Evolutionary conservation across 2,797 vertebrate species (phyloP).

Genomic region (Coracias cyanogaster): DNA sequence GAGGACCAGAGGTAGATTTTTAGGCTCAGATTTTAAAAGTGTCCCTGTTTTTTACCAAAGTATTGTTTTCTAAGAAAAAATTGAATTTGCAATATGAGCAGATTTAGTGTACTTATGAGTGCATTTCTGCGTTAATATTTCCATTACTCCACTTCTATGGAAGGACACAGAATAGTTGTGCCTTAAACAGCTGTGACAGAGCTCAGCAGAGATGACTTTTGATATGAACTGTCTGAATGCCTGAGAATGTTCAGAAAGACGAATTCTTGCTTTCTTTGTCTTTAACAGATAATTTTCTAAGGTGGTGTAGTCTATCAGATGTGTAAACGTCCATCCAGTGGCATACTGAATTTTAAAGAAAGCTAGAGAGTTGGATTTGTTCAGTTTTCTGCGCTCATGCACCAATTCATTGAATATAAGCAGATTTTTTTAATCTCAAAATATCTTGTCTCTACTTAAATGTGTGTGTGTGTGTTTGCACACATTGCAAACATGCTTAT

Average conservation of each 20-base stretch:
- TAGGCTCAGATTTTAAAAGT: neutral
- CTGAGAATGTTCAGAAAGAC: neutral
- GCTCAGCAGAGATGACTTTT: neutral
- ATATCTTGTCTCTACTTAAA: neutral
- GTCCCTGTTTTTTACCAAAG: neutral
- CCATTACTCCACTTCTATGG: neutral
- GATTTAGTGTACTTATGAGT: neutral
- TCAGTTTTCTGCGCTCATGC: neutral
- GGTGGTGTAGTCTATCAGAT: neutral
- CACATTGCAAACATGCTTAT: neutral
- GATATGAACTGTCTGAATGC: neutral
- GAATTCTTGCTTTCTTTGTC: neutral
- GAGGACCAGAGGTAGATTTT: neutral
- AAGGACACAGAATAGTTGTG: neutral
- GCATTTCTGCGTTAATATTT: neutral
- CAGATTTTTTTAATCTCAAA: neutral
- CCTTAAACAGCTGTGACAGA: neutral
- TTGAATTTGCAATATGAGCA: neutral
- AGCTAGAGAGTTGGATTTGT: neutral
- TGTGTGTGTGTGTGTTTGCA: neutral
- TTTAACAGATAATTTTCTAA: neutral
- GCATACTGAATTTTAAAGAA: neutral
- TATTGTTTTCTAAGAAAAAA: neutral
- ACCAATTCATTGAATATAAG: neutral
- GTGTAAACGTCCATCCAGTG: neutral